Conservation (phyloP, 2,113 vertebrate genomes). For the Bagarius yarrelli region DNA sequence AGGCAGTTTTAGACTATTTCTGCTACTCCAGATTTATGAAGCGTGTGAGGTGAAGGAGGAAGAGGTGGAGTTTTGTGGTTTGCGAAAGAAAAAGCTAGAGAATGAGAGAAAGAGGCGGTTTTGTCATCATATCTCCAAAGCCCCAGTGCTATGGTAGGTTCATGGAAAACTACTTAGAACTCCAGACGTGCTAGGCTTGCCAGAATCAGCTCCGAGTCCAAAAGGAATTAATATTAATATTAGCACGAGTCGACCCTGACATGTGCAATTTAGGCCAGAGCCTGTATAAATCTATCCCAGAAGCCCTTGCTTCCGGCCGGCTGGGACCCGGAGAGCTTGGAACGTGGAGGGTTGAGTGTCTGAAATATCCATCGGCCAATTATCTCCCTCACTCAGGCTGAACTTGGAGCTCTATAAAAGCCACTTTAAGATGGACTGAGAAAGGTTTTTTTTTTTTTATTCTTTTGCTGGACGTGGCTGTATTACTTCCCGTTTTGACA, state of each 20-base stretch:
- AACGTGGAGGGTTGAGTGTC: slow-evolving; percentile 45
- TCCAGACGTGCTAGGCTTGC: slow-evolving; percentile 64
- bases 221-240: slow-evolving; percentile 73
- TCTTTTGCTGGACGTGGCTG: slow-evolving; percentile 31
- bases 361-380: slow-evolving; percentile 63
- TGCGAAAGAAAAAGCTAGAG: slow-evolving; percentile 39
- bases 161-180: slow-evolving; percentile 71
- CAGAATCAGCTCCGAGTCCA: slow-evolving; percentile 64
- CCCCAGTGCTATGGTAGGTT: slow-evolving; percentile 65
- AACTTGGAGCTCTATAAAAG: slow-evolving; percentile 49
- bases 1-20: slow-evolving; percentile 28
- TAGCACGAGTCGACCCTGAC: slow-evolving; percentile 67
- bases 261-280: slow-evolving; percentile 68
- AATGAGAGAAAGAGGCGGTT: slow-evolving; percentile 56
- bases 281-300: slow-evolving; percentile 71
- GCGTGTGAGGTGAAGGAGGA: slow-evolving; percentile 47
- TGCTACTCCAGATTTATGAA: slow-evolving; percentile 55
- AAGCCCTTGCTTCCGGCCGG: slow-evolving; percentile 63
- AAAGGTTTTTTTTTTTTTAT: slow-evolving; percentile 18
- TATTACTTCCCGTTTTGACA: slow-evolving; percentile 42
- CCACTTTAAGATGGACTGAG: slow-evolving; percentile 37
- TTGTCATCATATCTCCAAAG: slow-evolving; percentile 69
- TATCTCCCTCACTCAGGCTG: slow-evolving; percentile 42
- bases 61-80: slow-evolving; percentile 41
- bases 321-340: slow-evolving; percentile 57